These are phyloP conservation scores for Cryptomyrus ogoouensis DNA, from an alignment of 2,113 vertebrate genomes.

Conservation along the genomic window DNA sequence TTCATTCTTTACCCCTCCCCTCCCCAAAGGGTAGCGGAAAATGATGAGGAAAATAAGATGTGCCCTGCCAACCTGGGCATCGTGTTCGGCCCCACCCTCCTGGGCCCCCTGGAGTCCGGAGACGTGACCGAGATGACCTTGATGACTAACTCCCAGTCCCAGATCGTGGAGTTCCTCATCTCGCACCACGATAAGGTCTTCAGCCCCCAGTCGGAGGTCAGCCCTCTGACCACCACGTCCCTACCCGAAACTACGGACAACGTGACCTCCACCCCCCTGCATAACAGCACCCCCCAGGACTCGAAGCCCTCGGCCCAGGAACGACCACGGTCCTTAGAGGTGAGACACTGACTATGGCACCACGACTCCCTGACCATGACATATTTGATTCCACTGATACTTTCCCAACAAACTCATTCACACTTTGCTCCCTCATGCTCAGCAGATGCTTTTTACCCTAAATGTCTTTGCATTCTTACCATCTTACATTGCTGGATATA, in stretches of 20 bases:
- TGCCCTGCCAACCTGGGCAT: conserved; percentile 84
- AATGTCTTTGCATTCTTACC: background rate
- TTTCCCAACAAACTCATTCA: background rate
- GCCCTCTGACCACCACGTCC: conserved; percentile 43
- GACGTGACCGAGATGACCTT: conserved; percentile 68
- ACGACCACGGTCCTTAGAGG: conserved; percentile 56
- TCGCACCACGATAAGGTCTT: conserved; percentile 69
- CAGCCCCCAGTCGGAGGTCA: conserved; percentile 46
- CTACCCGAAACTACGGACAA: conserved; percentile 41
- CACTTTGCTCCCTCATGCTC: background rate
- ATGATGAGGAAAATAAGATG: conserved; percentile 84
- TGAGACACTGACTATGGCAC: conserved; percentile 29
- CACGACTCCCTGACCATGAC: background rate
- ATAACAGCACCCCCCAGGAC: conserved; percentile 18
- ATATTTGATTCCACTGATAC: background rate
- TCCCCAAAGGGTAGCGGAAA: conserved; percentile 71
- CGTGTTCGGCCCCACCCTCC: conserved; percentile 81
- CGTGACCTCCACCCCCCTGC: conserved; percentile 33
- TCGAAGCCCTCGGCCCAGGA: conserved; percentile 43
- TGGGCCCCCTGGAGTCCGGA: conserved; percentile 61
- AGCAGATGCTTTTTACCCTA: background rate
- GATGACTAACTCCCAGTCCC: conserved; percentile 75
- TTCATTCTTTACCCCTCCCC: background rate
- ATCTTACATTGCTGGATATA: background rate
- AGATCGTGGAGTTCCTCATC: conserved; percentile 82